Evolutionary conservation across 1,140 invertebrate species (phyloP).

Genomic region (Neelides sp.): DNA sequence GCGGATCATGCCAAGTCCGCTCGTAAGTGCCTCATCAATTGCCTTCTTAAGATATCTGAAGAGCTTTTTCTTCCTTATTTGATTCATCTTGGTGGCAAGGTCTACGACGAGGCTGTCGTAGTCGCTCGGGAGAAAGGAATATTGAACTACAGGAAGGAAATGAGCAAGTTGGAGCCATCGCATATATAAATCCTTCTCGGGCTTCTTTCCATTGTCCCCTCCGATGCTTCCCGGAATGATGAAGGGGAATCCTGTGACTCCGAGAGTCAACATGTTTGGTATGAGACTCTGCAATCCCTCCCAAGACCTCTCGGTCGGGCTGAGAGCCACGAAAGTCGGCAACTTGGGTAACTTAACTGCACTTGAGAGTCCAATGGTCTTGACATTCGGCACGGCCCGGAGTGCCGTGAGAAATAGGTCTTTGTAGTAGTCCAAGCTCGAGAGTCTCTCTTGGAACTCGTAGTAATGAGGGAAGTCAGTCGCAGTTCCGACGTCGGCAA

Average conservation of each 20-base stretch:
- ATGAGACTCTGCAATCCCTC: constrained; percentile 69
- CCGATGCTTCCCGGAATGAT: constrained; percentile 85
- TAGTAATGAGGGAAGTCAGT: constrained; percentile 77
- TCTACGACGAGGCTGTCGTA: constrained; percentile 65
- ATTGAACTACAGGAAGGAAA: constrained; percentile 82
- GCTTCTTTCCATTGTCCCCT: constrained; percentile 47
- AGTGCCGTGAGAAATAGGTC: constrained; percentile 52
- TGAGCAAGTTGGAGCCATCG: constrained; percentile 88
- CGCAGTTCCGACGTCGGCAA: constrained; percentile 75
- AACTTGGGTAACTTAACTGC: constrained; percentile 65
- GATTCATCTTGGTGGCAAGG: constrained; percentile 58
- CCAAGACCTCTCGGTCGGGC: constrained; percentile 78
- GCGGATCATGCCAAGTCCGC: constrained; percentile 47
- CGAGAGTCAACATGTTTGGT: constrained; percentile 72
- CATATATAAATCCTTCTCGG: constrained; percentile 76
- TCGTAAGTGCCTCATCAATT: constrained; percentile 21
- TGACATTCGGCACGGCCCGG: constrained; percentile 39
- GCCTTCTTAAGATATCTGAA: constrained; percentile 24
- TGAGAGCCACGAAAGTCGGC: constrained; percentile 72
- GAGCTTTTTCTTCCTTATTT: constrained; percentile 42
- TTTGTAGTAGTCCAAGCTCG: constrained; percentile 70
- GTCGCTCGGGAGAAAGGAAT: constrained; percentile 73
- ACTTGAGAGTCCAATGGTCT: constrained; percentile 66
- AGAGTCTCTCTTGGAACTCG: constrained; percentile 49
- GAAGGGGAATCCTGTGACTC: constrained; percentile 77